Evolutionary conservation across 1,140 invertebrate genomes (phyloP).

Genomic region (Zaprionus lachaisei): DNA sequence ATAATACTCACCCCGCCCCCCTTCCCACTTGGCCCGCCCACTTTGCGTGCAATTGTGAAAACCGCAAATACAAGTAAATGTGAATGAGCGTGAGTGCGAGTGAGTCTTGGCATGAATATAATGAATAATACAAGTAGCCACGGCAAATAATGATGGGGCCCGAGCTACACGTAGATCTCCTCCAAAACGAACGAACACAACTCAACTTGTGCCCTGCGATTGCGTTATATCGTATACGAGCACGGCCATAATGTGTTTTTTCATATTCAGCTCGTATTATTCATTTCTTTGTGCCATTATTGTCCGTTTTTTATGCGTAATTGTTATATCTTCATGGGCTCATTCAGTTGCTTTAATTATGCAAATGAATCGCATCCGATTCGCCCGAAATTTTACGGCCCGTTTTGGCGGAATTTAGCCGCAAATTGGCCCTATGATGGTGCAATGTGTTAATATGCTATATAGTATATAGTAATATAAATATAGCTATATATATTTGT

Average conservation of each 20-base stretch:
- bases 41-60: constrained; percentile 6
- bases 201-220: constrained; percentile 22
- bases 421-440: not conserved
- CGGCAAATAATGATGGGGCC: constrained; percentile 8
- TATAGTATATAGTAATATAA: not conserved
- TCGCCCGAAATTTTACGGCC: constrained; percentile 54
- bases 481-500: not conserved
- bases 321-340: constrained; percentile 52
- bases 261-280: not conserved
- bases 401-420: constrained; percentile 29
- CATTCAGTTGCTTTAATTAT: constrained; percentile 72
- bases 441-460: not conserved
- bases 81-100: constrained; percentile 4
- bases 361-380: constrained; percentile 75
- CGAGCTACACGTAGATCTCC: constrained; percentile 16
- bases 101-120: constrained; percentile 9
- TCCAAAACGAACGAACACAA: constrained; percentile 19
- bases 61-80: constrained; percentile 1
- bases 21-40: not conserved
- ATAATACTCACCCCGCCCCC: not conserved
- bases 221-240: constrained; percentile 13
- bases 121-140: constrained; percentile 15
- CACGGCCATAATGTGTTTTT: not conserved
- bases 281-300: constrained; percentile 8
- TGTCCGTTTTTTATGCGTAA: constrained; percentile 30